These are phyloP conservation scores for Sebastes kiyomatsui DNA, from an alignment of 2,797 vertebrate species.

Conservation along the genomic window DNA sequence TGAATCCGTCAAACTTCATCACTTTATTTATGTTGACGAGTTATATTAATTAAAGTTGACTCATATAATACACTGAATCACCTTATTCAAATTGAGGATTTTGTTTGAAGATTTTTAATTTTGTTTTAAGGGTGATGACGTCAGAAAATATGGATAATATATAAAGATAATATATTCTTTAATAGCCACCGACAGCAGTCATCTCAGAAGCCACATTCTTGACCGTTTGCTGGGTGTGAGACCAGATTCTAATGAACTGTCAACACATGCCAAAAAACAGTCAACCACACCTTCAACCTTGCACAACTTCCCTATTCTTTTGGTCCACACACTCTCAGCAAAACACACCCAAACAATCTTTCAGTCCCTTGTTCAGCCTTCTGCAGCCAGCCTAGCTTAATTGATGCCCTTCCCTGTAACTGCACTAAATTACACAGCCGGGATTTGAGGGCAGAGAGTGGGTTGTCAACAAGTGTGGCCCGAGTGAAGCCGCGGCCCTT, in stretches of 20 bases:
- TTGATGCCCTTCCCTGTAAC: constrained; percentile 61
- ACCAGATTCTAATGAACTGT: constrained; percentile 35
- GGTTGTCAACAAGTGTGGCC: constrained; percentile 75
- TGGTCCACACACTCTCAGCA: constrained; percentile 12
- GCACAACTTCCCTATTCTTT: constrained; percentile 75
- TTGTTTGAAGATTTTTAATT: no score
- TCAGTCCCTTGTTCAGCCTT: constrained; percentile 6
- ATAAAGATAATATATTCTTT: background rate
- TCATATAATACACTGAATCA: no score
- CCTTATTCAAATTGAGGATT: no score
- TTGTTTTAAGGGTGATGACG: no score
- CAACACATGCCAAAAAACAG: constrained; percentile 35
- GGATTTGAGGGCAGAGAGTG: constrained; percentile 56
- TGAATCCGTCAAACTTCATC: no score
- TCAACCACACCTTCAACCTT: constrained; percentile 73
- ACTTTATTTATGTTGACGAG: no score
- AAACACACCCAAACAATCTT: constrained; percentile 55
- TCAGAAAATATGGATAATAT: no score
- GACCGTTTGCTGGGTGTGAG: constrained; percentile 70
- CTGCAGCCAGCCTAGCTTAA: constrained; percentile 47
- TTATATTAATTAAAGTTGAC: no score
- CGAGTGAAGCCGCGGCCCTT: constrained; percentile 63
- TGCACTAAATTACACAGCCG: constrained; percentile 60
- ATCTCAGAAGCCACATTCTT: constrained; percentile 16
- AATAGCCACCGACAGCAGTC: background rate